Conservation (phyloP, 1,140 invertebrate genomes). For the Drosophila funebris region DNA sequence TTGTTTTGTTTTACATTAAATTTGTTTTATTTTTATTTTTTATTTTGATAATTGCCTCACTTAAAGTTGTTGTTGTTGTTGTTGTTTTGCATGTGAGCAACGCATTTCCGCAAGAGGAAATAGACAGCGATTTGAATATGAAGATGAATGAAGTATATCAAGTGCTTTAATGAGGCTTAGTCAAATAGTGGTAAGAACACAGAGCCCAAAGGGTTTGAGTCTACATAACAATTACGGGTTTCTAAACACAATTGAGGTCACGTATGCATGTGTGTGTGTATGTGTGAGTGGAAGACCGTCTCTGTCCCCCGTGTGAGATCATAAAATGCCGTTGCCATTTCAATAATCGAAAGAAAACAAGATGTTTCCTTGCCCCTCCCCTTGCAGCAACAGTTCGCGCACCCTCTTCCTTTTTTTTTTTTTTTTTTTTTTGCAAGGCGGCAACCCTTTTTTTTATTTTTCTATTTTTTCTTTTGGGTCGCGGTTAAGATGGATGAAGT, state of each 20-base stretch:
- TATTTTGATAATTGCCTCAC: slow-evolving; percentile 66
- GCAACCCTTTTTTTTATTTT: slow-evolving; percentile 2
- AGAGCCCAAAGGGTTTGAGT: neutral
- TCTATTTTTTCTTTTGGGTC: slow-evolving; percentile 20
- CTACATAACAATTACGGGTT: slow-evolving; percentile 26
- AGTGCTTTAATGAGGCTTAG: slow-evolving; percentile 40
- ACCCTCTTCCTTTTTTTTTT: slow-evolving; percentile 29
- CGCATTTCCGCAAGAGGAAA: slow-evolving; percentile 73
- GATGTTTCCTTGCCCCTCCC: slow-evolving; percentile 54
- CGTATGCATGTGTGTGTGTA: neutral
- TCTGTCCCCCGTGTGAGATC: slow-evolving; percentile 57
- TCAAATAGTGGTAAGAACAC: slow-evolving; percentile 43
- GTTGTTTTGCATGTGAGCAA: slow-evolving; percentile 70
- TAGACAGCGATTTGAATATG: slow-evolving; percentile 75
- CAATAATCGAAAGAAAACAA: slow-evolving; percentile 83
- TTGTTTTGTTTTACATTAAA: slow-evolving; percentile 66
- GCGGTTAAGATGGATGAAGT: slow-evolving; percentile 77
- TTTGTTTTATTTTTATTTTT: too few species aligned
- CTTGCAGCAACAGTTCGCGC: slow-evolving; percentile 52
- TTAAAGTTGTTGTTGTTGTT: slow-evolving; percentile 45
- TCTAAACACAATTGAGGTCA: slow-evolving; percentile 71
- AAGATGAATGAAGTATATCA: slow-evolving; percentile 61
- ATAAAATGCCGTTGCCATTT: slow-evolving; percentile 62
- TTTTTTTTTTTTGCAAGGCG: neutral
- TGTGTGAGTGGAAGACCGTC: neutral